Conservation (phyloP, 2,888 invertebrate species). For the Malthinus flaveolus region DNA sequence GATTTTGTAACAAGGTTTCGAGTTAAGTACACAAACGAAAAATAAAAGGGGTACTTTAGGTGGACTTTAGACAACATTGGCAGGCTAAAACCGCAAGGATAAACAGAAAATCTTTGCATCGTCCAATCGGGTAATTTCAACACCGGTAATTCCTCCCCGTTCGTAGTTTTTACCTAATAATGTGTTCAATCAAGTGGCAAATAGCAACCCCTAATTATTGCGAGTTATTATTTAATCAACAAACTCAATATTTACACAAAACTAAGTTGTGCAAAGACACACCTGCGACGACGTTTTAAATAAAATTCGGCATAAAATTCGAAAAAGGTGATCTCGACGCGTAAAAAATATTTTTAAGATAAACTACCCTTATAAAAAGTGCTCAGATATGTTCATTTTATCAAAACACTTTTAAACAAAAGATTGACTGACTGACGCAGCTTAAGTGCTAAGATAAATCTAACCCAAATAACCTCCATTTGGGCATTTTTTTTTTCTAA, state of each 20-base stretch:
- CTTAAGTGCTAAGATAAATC: slow-evolving; percentile 6
- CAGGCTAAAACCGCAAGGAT: slow-evolving; percentile 27
- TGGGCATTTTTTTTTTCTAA: background rate
- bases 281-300: too few relatives aligned
- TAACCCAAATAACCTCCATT: slow-evolving; percentile 2
- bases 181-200: slow-evolving; percentile 9
- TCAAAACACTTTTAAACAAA: slow-evolving; percentile 5
- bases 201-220: too few relatives aligned
- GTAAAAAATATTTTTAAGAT: too few relatives aligned
- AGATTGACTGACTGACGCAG: slow-evolving; percentile 4
- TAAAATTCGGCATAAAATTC: too few relatives aligned
- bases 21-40: slow-evolving; percentile 25
- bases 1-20: slow-evolving; percentile 17
- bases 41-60: slow-evolving; percentile 26
- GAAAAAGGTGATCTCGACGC: too few relatives aligned
- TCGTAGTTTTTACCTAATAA: too few relatives aligned
- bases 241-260: too few relatives aligned
- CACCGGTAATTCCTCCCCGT: too few relatives aligned
- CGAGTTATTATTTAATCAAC: too few relatives aligned
- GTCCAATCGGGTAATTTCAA: slow-evolving; percentile 12
- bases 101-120: slow-evolving; percentile 27
- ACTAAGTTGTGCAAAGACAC: too few relatives aligned
- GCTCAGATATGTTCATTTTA: background rate
- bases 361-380: too few relatives aligned
- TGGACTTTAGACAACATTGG: slow-evolving; percentile 29